Percentiles rank a stretch among this genome's conserved stretches.
Conservation (phyloP, 2,113 vertebrate species). For the Azemiops feae region DNA sequence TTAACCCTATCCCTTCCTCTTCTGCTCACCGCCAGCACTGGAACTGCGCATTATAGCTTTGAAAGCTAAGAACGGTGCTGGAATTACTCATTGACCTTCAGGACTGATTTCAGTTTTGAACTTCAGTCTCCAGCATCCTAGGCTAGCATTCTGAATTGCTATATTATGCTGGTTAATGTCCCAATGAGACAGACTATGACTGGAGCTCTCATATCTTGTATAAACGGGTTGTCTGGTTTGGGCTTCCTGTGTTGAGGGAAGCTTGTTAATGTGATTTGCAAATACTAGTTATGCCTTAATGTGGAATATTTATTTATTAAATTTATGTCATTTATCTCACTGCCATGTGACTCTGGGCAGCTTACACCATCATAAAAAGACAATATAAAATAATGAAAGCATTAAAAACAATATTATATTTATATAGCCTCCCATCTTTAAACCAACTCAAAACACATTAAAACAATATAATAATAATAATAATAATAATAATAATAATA, state of each 20-base stretch:
- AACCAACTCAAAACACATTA: not conserved
- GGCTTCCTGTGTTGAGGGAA: not conserved
- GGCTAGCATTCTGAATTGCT: not conserved
- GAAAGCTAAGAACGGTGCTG: not conserved
- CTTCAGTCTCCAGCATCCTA: not conserved
- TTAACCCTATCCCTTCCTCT: too few relatives aligned
- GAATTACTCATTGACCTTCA: not conserved
- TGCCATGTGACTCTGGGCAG: not conserved
- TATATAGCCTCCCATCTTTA: not conserved
- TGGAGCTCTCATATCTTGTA: not conserved
- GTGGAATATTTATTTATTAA: not conserved
- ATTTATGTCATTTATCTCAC: not conserved
- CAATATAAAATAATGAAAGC: not conserved
- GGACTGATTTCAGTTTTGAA: not conserved
- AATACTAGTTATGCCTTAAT: not conserved
- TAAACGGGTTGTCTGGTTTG: not conserved
- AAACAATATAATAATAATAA: not conserved
- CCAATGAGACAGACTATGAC: not conserved
- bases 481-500: too few relatives aligned
- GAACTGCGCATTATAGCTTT: not conserved
- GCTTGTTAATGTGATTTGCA: not conserved
- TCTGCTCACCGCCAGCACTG: not conserved
- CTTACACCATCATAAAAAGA: not conserved
- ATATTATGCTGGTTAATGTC: not conserved
- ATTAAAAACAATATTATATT: not conserved